Conservation (phyloP, 92 coral and sea anemone genomes). For the Porites cylindrica region DNA sequence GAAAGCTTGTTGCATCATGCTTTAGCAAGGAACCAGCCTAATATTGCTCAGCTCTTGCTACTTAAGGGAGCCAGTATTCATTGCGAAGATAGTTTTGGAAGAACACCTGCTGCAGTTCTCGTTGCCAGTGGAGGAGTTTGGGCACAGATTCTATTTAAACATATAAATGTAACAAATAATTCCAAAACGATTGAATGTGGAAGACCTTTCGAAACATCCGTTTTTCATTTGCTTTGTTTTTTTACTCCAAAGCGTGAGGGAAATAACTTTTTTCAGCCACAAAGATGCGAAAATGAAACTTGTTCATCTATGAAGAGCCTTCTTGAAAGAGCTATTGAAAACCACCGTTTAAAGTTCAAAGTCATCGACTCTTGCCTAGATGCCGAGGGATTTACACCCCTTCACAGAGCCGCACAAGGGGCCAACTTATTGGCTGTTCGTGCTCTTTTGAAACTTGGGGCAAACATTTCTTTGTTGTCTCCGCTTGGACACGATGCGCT, state of each 20-base stretch:
- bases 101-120: background rate
- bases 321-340: background rate
- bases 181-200: conserved; percentile 23
- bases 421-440: conserved; percentile 65
- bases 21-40: conserved; percentile 10
- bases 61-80: conserved; percentile 8
- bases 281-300: background rate
- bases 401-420: conserved; percentile 78
- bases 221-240: conserved; percentile 43
- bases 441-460: conserved; percentile 16
- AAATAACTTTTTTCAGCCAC: background rate
- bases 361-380: conserved; percentile 53
- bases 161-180: background rate
- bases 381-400: conserved; percentile 58
- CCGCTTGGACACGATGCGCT: conserved; percentile 10
- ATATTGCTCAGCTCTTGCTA: conserved; percentile 23
- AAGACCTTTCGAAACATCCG: conserved; percentile 29
- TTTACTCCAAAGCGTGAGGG: conserved; percentile 2
- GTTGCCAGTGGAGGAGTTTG: background rate
- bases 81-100: conserved; percentile 9
- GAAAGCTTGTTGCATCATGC: conserved; percentile 15
- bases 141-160: background rate
- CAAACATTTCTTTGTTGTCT: background rate
- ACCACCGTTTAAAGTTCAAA: background rate
- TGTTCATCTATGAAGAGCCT: conserved; percentile 10